Evolutionary conservation across 1,140 invertebrate genomes (phyloP).

Genomic region (Rhysida immarginata): DNA sequence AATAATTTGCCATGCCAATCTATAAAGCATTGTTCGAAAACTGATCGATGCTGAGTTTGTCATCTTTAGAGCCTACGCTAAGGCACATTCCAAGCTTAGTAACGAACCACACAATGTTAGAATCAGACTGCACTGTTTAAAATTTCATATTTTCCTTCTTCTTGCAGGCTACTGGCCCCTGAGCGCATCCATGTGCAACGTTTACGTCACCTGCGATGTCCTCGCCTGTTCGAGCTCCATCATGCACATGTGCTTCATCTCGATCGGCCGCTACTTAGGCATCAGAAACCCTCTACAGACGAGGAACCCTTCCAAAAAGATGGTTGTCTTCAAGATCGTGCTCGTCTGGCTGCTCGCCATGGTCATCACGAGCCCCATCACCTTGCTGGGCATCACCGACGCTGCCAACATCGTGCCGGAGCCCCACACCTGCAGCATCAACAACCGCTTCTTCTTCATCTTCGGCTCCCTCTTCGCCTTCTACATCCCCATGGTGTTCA

Average conservation of each 20-base stretch:
- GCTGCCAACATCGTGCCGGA: slow-evolving; percentile 32
- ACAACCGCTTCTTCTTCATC: slow-evolving; percentile 70
- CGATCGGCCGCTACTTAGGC: slow-evolving; percentile 76
- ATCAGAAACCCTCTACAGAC: slow-evolving; percentile 77
- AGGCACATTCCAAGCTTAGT: too few relatives aligned
- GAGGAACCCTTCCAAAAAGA: slow-evolving; percentile 50
- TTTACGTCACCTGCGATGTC: slow-evolving; percentile 90
- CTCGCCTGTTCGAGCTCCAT: slow-evolving; percentile 84
- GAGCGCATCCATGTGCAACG: slow-evolving; percentile 69
- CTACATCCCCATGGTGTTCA: slow-evolving; percentile 38
- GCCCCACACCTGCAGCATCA: slow-evolving; percentile 58
- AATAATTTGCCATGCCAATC: too few relatives aligned
- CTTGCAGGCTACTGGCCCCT: slow-evolving; percentile 84
- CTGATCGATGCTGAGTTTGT: too few relatives aligned
- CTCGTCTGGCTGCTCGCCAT: slow-evolving; percentile 71
- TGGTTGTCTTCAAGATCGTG: slow-evolving; percentile 64
- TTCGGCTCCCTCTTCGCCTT: slow-evolving; percentile 71
- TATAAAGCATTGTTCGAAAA: too few relatives aligned
- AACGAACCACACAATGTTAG: too few relatives aligned
- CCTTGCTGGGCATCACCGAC: slow-evolving; percentile 56
- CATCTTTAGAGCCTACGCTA: too few relatives aligned
- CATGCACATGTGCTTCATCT: slow-evolving; percentile 95
- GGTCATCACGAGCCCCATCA: slow-evolving; percentile 73
- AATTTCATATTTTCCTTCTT: too few relatives aligned
- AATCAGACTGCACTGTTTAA: too few relatives aligned